These are phyloP conservation scores for Petrolisthes cinctipes DNA, from an alignment of 2,888 invertebrate genomes.

Conservation along the genomic window DNA sequence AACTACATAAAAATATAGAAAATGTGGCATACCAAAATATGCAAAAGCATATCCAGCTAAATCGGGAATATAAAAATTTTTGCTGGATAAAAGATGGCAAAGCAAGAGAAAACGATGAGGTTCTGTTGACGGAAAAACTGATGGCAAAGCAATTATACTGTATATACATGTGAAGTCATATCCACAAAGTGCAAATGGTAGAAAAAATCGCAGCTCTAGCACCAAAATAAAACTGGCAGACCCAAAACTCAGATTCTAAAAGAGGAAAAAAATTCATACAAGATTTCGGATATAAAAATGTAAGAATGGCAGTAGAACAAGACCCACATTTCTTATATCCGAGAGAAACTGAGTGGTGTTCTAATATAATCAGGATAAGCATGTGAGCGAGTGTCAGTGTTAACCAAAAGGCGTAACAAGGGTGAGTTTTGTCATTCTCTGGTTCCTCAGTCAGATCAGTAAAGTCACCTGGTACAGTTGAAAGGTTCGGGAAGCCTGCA, in stretches of 20 bases:
- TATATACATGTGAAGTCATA: not conserved
- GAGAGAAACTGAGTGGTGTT: too few species aligned
- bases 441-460: conserved; percentile 8
- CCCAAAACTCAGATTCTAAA: not conserved
- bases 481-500: conserved; percentile 63
- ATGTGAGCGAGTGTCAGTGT: not conserved
- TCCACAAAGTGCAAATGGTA: not conserved
- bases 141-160: too few species aligned
- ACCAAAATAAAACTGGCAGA: conserved; percentile 8
- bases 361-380: not conserved
- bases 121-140: too few species aligned
- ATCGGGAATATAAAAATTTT: too few species aligned
- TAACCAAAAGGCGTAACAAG: not conserved
- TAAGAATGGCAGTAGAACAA: not conserved
- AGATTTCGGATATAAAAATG: not conserved
- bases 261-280: not conserved
- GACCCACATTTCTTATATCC: too few species aligned
- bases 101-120: too few species aligned
- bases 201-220: not conserved
- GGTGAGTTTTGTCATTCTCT: conserved; percentile 38
- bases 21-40: too few species aligned
- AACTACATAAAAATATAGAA: too few species aligned
- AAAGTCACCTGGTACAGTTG: conserved; percentile 64
- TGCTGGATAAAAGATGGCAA: too few species aligned
- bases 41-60: too few species aligned